Evolutionary conservation across 2,113 vertebrate species (phyloP).

Genomic region (Ceyx cyanopectus): DNA sequence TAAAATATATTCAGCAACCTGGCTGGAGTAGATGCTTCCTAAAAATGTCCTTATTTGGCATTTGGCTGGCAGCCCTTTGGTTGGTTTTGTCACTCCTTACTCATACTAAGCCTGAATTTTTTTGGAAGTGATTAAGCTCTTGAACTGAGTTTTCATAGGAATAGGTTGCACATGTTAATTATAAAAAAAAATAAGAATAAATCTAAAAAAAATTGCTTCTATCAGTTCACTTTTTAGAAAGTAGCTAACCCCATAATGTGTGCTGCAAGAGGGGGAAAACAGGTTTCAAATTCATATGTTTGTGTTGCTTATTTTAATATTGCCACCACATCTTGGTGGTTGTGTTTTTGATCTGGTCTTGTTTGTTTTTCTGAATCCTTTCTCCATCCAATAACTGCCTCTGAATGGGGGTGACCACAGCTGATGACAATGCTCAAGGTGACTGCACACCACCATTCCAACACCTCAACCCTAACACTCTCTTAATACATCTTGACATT

Average conservation of each 20-base stretch:
- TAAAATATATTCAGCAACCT: not conserved
- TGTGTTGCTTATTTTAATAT: not conserved
- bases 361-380: not conserved
- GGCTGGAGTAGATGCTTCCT: not conserved
- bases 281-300: not conserved
- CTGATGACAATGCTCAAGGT: not conserved
- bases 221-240: not conserved
- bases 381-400: not conserved
- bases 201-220: not conserved
- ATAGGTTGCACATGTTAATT: not conserved
- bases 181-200: not conserved
- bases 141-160: not conserved
- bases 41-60: not conserved
- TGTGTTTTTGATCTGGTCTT: no score
- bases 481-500: not conserved
- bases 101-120: not conserved
- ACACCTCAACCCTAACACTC: not conserved
- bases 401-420: not conserved
- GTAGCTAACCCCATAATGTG: not conserved
- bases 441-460: not conserved
- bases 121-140: not conserved
- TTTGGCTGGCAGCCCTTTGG: not conserved
- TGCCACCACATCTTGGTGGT: not conserved
- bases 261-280: not conserved
- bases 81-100: not conserved